Percentiles rank a stretch among this genome's conserved stretches.
These are phyloP conservation scores for Catocala nupta DNA, from an alignment of 2,888 invertebrate species.

Conservation along the genomic window DNA sequence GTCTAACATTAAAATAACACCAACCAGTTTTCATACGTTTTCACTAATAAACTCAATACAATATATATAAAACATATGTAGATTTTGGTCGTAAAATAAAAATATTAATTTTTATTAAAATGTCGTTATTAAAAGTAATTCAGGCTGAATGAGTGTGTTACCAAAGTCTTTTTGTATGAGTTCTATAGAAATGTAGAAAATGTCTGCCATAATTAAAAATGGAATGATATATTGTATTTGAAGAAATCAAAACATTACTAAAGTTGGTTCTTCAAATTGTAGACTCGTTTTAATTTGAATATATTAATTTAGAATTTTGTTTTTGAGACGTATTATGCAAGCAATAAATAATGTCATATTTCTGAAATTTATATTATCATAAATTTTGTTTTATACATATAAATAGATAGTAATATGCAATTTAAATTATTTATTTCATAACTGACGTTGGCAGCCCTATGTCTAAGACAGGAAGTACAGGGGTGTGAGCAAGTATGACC, in stretches of 20 bases:
- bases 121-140: constrained; percentile 31
- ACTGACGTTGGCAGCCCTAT: constrained; percentile 68
- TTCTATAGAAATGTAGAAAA: too few relatives aligned
- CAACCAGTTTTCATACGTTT: constrained; percentile 43
- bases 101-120: constrained; percentile 22
- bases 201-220: too few relatives aligned
- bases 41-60: constrained; percentile 47
- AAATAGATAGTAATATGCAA: too few relatives aligned
- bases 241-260: constrained; percentile 19
- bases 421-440: not conserved
- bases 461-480: constrained; percentile 80
- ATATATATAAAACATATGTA: constrained; percentile 35
- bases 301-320: too few relatives aligned
- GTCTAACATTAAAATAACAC: constrained; percentile 9
- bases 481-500: constrained; percentile 85
- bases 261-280: too few relatives aligned
- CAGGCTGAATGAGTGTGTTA: constrained; percentile 1
- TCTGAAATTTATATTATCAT: too few relatives aligned
- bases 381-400: too few relatives aligned
- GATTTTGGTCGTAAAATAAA: constrained; percentile 45
- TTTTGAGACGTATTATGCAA: too few relatives aligned
- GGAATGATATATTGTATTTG: constrained; percentile 1
- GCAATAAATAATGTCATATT: too few relatives aligned
- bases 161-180: too few relatives aligned
- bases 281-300: too few relatives aligned